Evolutionary conservation across 2,113 vertebrate species (phyloP), one percentile per base, ranked within the genome.

Genomic region (Taxidea taxus): DNA sequence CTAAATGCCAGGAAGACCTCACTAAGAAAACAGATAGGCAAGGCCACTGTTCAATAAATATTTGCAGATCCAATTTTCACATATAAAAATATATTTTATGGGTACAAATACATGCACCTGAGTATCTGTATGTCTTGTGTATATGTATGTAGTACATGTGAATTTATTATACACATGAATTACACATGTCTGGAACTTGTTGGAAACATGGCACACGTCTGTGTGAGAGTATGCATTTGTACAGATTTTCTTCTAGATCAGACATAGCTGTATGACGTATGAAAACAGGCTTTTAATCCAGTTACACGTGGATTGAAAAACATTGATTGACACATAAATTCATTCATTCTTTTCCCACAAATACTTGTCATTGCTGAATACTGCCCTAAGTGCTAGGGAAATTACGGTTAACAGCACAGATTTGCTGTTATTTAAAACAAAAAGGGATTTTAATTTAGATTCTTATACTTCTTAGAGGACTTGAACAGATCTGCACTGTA

Each of bases 361-460:
- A 93, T 25, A 82, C 11, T 54, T 58, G 66, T 70, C 37, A 93
- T 51, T 39, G 42, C 31, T 51, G 82, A 82, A 82, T 10, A 54
- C 42, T 78, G 3, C 62, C n/a, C 39, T 54, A 62, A 39, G 20
- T 62, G n/a, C 44, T 88, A 60, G 42, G 87, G 42, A 91, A 91
- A 70, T 37, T 78, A 21, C n/a, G 25, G 78, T n/a, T 23, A 92
- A 92, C 6, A 72, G 39, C n/a, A 54, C 3, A 83, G 54, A 92
- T 90, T 54, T 87, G 47, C 64, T 77, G n/a, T 64, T 82, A 44
- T 51, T 82, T 42, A 15, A 51, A 64, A 39, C 80, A 51, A 68
- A 92, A 86, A 66, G 39, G 2, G 31, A 66, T 68, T 78, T 92
- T 68, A 92, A 70, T 92, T 94, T 96, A n/a, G 62, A 88, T 20